These are phyloP conservation scores for Eupithecia subfuscata DNA, from an alignment of 2,888 invertebrate genomes.

Conservation along the genomic window DNA sequence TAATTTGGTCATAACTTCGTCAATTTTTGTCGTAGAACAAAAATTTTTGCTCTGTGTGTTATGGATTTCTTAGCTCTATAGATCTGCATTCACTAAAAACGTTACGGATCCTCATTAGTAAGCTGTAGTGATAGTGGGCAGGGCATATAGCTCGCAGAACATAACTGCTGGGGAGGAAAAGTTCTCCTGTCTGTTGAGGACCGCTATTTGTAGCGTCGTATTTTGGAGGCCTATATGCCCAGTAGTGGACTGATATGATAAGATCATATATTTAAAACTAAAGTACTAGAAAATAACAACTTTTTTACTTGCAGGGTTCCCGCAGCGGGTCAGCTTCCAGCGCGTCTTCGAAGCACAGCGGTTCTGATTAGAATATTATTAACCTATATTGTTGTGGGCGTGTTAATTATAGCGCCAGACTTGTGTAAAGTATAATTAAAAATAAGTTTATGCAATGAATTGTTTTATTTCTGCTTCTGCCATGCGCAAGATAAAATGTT, in stretches of 20 bases:
- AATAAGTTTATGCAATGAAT: not conserved
- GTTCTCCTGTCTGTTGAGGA: no score
- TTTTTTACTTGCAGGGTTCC: conserved; percentile 63
- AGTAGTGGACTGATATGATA: conserved; percentile 8
- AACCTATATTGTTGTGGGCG: not conserved
- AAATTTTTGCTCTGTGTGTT: no score
- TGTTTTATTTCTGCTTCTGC: not conserved
- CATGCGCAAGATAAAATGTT: not conserved
- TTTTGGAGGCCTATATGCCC: no score
- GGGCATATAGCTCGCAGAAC: no score
- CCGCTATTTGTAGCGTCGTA: no score
- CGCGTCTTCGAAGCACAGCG: conserved; percentile 72
- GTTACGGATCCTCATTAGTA: no score
- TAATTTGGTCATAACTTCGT: no score
- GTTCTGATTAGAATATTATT: conserved; percentile 61
- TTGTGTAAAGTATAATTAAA: conserved; percentile 37
- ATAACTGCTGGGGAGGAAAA: no score
- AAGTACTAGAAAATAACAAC: not conserved
- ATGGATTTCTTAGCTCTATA: no score
- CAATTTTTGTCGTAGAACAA: no score
- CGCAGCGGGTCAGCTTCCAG: conserved; percentile 79
- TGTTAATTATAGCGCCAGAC: not conserved
- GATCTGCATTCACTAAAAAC: no score
- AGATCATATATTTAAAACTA: not conserved
- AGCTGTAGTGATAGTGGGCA: no score